Conservation (phyloP, 2,888 invertebrate genomes). For the Drosophila hamatofila region DNA sequence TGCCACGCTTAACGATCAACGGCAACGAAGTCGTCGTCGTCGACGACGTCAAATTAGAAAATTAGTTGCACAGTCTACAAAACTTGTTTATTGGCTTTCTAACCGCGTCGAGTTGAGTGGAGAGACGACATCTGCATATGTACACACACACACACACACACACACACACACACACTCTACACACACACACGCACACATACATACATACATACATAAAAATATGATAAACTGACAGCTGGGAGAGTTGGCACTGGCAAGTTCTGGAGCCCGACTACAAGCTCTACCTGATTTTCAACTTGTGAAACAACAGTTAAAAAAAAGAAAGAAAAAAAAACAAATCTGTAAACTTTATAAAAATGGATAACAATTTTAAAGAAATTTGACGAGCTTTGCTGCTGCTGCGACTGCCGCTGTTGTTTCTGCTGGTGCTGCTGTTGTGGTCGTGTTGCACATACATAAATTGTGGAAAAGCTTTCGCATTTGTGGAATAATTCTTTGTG, state of each 20-base stretch:
- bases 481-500: conserved; percentile 34
- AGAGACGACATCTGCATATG: conserved; percentile 49
- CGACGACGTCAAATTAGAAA: conserved; percentile 69
- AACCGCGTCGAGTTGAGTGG: conserved; percentile 43
- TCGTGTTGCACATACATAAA: conserved; percentile 25
- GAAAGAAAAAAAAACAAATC: not conserved
- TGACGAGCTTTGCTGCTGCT: not conserved
- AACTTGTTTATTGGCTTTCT: conserved; percentile 80
- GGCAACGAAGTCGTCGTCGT: conserved; percentile 40
- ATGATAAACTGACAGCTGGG: conserved; percentile 47
- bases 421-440: not conserved
- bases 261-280: conserved; percentile 20
- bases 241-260: conserved; percentile 25
- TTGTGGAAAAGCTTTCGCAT: conserved; percentile 32
- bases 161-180: conserved; percentile 1
- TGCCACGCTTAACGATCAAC: conserved; percentile 42
- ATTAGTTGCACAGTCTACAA: conserved; percentile 73
- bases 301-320: conserved; percentile 12
- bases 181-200: not conserved
- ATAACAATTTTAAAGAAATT: conserved; percentile 26
- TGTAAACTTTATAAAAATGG: conserved; percentile 11
- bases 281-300: conserved; percentile 30
- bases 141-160: not conserved
- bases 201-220: conserved; percentile 7
- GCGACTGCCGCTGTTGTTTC: not conserved